Percentiles rank a stretch among this genome's conserved stretches.
Conservation (phyloP, 2,888 invertebrate genomes). For the Dynastes maya region DNA sequence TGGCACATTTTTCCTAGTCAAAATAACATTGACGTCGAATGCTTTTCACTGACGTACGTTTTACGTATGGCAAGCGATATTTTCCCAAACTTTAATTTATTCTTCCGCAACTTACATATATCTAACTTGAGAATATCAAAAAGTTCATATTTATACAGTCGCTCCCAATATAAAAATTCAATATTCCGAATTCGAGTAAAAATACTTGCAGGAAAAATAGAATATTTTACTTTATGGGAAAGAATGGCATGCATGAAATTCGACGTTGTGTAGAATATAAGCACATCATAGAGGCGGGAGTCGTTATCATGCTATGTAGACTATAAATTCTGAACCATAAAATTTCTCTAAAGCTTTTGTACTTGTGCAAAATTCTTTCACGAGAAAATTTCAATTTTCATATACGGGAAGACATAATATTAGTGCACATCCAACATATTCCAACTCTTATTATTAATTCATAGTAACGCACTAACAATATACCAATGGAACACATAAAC, state of each 20-base stretch:
- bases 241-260: slow-evolving; percentile 4
- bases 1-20: too few species aligned
- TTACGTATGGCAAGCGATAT: too few species aligned
- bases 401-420: too few species aligned
- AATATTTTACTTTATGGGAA: slow-evolving; percentile 14
- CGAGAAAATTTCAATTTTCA: not conserved
- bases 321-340: slow-evolving; percentile 25
- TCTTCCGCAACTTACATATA: not conserved
- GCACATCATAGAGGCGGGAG: not conserved
- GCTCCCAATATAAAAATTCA: slow-evolving; percentile 7
- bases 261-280: slow-evolving; percentile 3
- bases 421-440: too few species aligned
- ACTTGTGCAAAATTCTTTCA: not conserved
- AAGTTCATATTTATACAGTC: not conserved
- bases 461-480: too few species aligned
- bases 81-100: not conserved
- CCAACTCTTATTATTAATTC: too few species aligned
- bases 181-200: slow-evolving; percentile 17
- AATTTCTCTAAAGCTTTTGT: not conserved
- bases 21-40: too few species aligned
- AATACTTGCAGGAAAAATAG: not conserved
- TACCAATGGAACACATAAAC: too few species aligned
- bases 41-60: too few species aligned
- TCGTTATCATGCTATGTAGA: slow-evolving; percentile 18
- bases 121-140: not conserved